Conservation (phyloP, 92 coral and sea anemone genomes). For the Epizoanthus stellaris region DNA sequence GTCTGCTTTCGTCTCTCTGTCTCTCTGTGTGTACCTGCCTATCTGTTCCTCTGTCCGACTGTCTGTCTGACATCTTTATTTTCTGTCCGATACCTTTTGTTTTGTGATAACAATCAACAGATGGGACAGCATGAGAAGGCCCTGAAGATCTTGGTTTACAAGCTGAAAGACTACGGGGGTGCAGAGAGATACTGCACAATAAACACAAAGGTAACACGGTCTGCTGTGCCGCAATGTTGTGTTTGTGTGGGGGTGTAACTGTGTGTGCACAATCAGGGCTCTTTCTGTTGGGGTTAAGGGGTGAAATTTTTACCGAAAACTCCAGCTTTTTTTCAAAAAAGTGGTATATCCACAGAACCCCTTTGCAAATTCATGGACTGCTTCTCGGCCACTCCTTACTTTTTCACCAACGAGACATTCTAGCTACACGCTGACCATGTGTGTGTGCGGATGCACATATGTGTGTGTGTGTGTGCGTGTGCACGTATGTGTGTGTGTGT, state of each 20-base stretch:
- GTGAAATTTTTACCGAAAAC: no score
- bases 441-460: no score
- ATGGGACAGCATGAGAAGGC: conserved; percentile 98
- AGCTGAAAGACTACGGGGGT: conserved; percentile 83
- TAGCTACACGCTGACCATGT: no score
- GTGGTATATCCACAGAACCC: neutral
- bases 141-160: conserved; percentile 85
- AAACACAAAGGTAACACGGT: conserved; percentile 78
- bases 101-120: conserved; percentile 46
- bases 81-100: neutral
- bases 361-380: neutral
- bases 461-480: no score
- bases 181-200: conserved; percentile 92
- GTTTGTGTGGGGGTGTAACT: neutral
- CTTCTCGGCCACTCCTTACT: no score
- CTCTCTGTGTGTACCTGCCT: neutral
- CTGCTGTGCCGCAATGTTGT: neutral
- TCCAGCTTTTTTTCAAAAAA: no score
- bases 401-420: neutral
- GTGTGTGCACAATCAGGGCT: neutral
- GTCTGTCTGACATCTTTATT: neutral
- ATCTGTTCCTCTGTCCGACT: neutral
- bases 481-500: neutral
- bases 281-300: no score
- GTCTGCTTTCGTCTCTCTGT: no score